Base-by-base conservation (phyloP, 2,888 invertebrate species). In the Cordylochernes scorpioides region DNA sequence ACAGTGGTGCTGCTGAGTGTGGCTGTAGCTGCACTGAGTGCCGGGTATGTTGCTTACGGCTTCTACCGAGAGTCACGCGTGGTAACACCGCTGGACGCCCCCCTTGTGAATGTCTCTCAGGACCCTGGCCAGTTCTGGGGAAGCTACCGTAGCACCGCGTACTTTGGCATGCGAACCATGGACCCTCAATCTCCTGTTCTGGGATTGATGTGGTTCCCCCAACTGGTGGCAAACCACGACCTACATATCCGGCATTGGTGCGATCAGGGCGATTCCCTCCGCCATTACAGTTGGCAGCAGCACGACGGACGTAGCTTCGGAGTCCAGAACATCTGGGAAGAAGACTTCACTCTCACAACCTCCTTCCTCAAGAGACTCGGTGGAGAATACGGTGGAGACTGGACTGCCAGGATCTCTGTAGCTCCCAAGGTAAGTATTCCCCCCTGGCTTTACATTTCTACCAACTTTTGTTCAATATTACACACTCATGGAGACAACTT, bases 191-290 rank as follows among this genome's bases (percentile, higher is more conserved):
- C 91, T 0, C 64, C 86, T 1, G 70, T 86, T 0, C 71, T 80
- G 46, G 97, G 97, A 1, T 57, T 91, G 14, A 88, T 94, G 86
- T 94, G 91, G 94, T 82, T 91, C 49, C 68, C 72, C 38, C 73
- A 61, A 41, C 35, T 36, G 39, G 42, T 39, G 32, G 44, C 36
- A 8, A 32, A 35, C 25, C 32, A 40, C 22, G 26, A 24, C n/a
- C 25, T 44, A n/a, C 29, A 38, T 24, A 30, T 43, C 15, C 40
- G 82, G 39, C 86, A 91, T 51, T 80, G 78, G 75, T 91, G 88
- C 50, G 74, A 82, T 33, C 78, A 82, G 50, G 65, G 67, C 16
- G 86, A 88, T 48, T 64, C 67, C 42, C 53, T 86, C 24, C 62
- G 68, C 4, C 64, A 68, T 24, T 71, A 82, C 48, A 75, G 78